Conservation (phyloP, 2,888 invertebrate species). For the Perizoma flavofasciatum region DNA sequence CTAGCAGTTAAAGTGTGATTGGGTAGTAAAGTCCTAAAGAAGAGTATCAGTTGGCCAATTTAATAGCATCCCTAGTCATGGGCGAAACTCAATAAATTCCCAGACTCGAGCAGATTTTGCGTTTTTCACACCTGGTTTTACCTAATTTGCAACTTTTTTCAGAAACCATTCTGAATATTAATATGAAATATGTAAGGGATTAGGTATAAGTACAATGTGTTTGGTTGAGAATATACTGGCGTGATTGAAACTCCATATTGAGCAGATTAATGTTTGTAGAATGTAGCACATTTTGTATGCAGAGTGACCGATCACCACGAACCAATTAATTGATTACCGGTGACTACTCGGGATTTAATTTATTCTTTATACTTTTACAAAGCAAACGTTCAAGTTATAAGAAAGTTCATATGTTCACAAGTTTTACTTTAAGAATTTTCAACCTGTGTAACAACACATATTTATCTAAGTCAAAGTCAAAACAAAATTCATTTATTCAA, state of each 20-base stretch:
- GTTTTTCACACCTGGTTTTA: slow-evolving; percentile 5
- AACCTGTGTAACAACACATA: too few species aligned
- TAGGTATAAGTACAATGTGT: neutral
- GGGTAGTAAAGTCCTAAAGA: neutral
- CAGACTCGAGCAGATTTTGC: neutral
- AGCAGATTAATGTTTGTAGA: too few species aligned
- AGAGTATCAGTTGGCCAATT: slow-evolving; percentile 6
- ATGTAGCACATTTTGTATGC: too few species aligned
- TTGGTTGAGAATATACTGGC: neutral
- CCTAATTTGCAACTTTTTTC: neutral
- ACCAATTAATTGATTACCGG: too few species aligned
- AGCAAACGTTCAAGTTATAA: too few species aligned
- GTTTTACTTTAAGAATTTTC: too few species aligned
- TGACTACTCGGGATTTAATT: too few species aligned
- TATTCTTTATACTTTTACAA: too few species aligned
- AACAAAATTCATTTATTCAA: too few species aligned
- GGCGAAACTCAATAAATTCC: slow-evolving; percentile 12
- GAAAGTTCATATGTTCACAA: too few species aligned
- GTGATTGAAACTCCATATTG: neutral
- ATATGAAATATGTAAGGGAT: neutral
- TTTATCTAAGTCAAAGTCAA: too few species aligned
- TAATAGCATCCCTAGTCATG: slow-evolving; percentile 1
- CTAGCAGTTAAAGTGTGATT: neutral
- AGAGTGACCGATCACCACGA: too few species aligned
- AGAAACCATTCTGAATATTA: neutral